Evolutionary conservation across 1,140 invertebrate species (phyloP).

Genomic region (Oryzaephilus surinamensis): DNA sequence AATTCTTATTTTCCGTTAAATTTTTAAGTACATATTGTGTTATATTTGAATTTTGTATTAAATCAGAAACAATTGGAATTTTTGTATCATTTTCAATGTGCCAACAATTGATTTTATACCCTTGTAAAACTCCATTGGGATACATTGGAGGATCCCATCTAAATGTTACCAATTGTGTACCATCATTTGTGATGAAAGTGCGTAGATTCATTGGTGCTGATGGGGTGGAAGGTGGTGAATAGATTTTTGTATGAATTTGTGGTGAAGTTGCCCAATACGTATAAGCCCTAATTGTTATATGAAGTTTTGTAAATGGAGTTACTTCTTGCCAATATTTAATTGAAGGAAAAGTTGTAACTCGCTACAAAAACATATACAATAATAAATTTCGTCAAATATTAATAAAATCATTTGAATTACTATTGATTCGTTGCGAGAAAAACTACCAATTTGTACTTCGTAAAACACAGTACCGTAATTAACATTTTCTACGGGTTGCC

Average conservation of each 20-base stretch:
- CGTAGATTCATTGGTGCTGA: constrained; percentile 57
- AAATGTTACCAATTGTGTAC: constrained; percentile 41
- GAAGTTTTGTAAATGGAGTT: constrained; percentile 54
- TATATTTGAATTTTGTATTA: too few species aligned
- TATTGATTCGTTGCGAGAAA: constrained; percentile 27
- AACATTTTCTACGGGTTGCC: constrained; percentile 58
- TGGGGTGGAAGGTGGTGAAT: constrained; percentile 61
- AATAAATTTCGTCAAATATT: background rate
- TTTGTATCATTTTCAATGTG: constrained; percentile 32
- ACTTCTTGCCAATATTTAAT: constrained; percentile 41
- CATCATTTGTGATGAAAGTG: constrained; percentile 52
- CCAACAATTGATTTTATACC: constrained; percentile 65
- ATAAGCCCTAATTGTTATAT: constrained; percentile 63
- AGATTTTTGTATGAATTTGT: constrained; percentile 44
- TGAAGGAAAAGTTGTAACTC: constrained; percentile 38
- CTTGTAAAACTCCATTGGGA: constrained; percentile 61
- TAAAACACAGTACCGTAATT: constrained; percentile 78
- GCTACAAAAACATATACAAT: constrained; percentile 29
- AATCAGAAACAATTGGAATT: too few species aligned
- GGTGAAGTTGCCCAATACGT: constrained; percentile 73
- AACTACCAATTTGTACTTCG: constrained; percentile 57
- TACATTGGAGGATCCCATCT: constrained; percentile 67
- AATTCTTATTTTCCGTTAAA: too few species aligned
- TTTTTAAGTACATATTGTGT: too few species aligned
- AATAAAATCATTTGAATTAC: constrained; percentile 19